phyloP scores from a whole-genome alignment of 2,888 invertebrate genomes.

The Drosophila maculinotata region DNA sequence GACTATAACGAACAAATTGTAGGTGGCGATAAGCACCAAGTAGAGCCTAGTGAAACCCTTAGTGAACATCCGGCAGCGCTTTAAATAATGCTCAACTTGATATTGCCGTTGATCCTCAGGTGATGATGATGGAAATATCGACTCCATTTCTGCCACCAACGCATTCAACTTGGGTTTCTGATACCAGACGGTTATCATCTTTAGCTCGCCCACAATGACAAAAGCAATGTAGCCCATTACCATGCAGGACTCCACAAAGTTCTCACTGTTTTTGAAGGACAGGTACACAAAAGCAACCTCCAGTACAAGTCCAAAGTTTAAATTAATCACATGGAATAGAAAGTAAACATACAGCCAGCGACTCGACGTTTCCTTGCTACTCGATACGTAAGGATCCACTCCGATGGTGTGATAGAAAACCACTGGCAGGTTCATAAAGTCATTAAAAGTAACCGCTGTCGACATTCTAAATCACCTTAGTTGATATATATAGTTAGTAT shows the following conservation, averaged over 20 bases:
- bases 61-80: slow-evolving; percentile 42
- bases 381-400: slow-evolving; percentile 41
- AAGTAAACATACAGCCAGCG: slow-evolving; percentile 18
- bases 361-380: neutral
- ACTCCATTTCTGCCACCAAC: slow-evolving; percentile 56
- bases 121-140: slow-evolving; percentile 54
- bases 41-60: slow-evolving; percentile 70
- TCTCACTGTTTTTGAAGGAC: slow-evolving; percentile 20
- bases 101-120: slow-evolving; percentile 38
- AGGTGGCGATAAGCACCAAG: slow-evolving; percentile 71
- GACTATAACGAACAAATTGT: slow-evolving; percentile 64
- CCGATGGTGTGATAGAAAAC: slow-evolving; percentile 42
- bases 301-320: slow-evolving; percentile 24
- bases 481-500: neutral
- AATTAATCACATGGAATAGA: slow-evolving; percentile 17
- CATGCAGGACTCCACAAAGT: slow-evolving; percentile 38
- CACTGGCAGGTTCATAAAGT: slow-evolving; percentile 43
- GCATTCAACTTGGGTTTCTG: slow-evolving; percentile 46
- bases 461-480: slow-evolving; percentile 1
- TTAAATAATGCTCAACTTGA: slow-evolving; percentile 43
- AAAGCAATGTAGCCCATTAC: slow-evolving; percentile 33
- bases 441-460: slow-evolving; percentile 15
- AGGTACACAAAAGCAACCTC: slow-evolving; percentile 18
- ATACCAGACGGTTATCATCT: slow-evolving; percentile 34
- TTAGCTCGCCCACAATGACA: slow-evolving; percentile 26